Conservation (phyloP, 2,888 invertebrate species). For the Yponomeuta sedellus region DNA sequence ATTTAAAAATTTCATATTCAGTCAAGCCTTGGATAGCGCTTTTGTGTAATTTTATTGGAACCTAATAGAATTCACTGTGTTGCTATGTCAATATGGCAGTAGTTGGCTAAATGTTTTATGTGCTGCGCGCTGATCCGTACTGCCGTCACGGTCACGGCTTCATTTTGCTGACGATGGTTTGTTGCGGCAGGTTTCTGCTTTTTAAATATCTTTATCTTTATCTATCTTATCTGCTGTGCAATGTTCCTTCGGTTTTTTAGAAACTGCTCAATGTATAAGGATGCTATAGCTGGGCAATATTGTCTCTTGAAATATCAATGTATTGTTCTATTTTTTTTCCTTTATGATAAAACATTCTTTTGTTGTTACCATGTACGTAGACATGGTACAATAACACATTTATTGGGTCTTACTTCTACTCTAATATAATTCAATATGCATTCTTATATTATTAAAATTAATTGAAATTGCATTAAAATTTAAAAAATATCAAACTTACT, state of each 20-base stretch:
- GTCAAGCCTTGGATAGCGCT: not conserved
- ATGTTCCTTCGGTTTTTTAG: not conserved
- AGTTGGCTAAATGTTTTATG: conserved; percentile 22
- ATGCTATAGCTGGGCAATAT: no score
- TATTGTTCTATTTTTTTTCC: no score
- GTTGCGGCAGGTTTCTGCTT: conserved; percentile 6
- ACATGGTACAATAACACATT: no score
- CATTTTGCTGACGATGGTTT: conserved; percentile 19
- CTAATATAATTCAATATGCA: no score
- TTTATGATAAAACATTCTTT: no score
- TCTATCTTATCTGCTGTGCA: no score
- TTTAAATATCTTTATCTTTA: not conserved
- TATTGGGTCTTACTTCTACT: no score
- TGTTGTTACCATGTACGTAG: no score
- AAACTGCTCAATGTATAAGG: not conserved
- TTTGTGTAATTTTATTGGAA: not conserved
- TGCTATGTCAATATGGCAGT: not conserved
- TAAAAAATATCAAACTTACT: no score
- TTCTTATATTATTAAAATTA: no score
- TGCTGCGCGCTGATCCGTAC: conserved; percentile 32
- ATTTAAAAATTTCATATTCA: not conserved
- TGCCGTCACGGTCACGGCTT: conserved; percentile 40
- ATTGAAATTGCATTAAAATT: no score
- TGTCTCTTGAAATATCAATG: no score
- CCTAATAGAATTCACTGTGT: not conserved